phyloP scores from a whole-genome alignment of 2,113 vertebrate species.

The Cercopithecus mona region DNA sequence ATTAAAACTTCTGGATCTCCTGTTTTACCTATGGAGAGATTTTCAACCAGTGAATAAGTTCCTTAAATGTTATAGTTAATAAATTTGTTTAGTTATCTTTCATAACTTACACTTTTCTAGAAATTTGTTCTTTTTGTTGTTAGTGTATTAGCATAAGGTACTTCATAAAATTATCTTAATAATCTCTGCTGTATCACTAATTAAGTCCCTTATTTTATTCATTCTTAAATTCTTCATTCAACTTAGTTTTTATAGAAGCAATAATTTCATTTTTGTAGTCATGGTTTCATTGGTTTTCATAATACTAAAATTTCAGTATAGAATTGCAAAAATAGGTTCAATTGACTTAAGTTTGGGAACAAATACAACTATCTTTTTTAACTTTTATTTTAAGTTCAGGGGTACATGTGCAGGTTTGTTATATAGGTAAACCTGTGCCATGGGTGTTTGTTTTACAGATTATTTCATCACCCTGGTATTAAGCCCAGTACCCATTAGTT shows the following conservation, averaged over 20 bases:
- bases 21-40: background rate
- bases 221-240: slow-evolving; percentile 9
- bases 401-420: no score
- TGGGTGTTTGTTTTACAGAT: no score
- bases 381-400: no score
- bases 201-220: background rate
- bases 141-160: background rate
- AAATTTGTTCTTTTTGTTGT: slow-evolving; percentile 28
- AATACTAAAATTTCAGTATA: slow-evolving; percentile 29
- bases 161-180: background rate
- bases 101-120: background rate
- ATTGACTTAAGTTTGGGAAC: background rate
- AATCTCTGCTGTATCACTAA: background rate
- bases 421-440: no score
- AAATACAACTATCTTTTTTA: background rate
- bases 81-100: background rate
- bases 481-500: no score
- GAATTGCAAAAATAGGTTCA: slow-evolving; percentile 17
- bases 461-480: no score
- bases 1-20: background rate
- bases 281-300: slow-evolving; percentile 9
- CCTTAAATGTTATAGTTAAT: background rate
- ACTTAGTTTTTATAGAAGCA: background rate
- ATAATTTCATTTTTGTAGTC: background rate
- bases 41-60: background rate